Conservation (phyloP, 2,113 vertebrate genomes). For the Rhodinocichla rosea region DNA sequence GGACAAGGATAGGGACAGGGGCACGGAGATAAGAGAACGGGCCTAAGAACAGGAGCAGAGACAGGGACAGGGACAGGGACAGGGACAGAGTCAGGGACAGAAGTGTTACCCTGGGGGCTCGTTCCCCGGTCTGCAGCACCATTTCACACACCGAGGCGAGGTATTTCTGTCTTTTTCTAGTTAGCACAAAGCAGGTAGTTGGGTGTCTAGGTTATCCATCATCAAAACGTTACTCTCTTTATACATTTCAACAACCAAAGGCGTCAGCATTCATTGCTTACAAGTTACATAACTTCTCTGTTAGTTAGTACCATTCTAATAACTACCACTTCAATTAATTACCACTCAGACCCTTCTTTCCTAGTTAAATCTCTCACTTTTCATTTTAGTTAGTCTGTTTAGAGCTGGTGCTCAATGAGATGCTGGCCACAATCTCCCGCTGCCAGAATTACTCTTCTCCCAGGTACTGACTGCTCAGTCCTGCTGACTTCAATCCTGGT, state of each 20-base stretch:
- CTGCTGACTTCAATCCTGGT: accelerated
- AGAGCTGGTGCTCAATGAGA: not conserved
- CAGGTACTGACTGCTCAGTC: not conserved
- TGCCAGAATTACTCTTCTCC: not conserved
- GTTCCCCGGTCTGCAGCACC: not conserved
- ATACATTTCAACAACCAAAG: not conserved
- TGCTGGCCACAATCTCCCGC: not conserved
- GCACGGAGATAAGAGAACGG: not conserved
- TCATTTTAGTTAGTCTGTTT: not conserved
- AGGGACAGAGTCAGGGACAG: not conserved
- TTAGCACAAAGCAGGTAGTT: not conserved
- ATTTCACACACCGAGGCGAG: no score
- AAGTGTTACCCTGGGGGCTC: not conserved
- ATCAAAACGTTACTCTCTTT: not conserved
- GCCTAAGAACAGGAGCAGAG: not conserved
- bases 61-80: not conserved
- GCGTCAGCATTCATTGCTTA: not conserved
- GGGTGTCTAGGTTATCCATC: not conserved
- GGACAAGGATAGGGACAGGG: not conserved
- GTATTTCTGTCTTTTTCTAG: not conserved
- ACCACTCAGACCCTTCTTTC: no score
- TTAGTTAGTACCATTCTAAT: not conserved
- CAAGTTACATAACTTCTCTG: not conserved
- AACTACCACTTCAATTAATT: not conserved
- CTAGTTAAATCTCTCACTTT: not conserved